phyloP scores from a whole-genome alignment of 2,797 vertebrate genomes.

The Pteropus rufus region DNA sequence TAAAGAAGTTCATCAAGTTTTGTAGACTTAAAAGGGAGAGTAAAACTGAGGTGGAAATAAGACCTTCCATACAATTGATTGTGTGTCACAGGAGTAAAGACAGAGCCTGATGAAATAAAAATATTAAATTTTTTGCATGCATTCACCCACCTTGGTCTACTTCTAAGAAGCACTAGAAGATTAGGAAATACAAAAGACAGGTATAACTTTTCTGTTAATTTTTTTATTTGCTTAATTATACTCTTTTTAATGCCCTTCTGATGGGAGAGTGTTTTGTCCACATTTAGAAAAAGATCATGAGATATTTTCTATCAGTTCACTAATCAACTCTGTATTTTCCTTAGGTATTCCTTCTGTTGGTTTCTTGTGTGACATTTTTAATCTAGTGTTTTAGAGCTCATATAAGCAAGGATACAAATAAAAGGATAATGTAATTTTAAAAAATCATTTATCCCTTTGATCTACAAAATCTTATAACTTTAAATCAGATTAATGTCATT shows the following conservation, averaged over 20 bases:
- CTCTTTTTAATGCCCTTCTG: background rate
- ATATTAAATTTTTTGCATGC: background rate
- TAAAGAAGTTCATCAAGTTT: background rate
- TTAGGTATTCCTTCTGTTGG: background rate
- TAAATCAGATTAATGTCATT: background rate
- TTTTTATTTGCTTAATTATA: background rate
- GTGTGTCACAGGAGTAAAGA: background rate
- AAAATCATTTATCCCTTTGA: background rate
- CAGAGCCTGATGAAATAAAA: background rate
- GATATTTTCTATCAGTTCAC: background rate
- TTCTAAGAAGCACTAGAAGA: background rate
- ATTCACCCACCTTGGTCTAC: background rate
- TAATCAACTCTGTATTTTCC: background rate
- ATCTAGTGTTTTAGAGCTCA: background rate
- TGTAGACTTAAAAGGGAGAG: background rate
- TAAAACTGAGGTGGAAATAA: background rate
- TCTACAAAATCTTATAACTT: background rate
- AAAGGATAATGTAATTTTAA: constrained; percentile 1
- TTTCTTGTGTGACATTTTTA: background rate
- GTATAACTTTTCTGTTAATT: background rate
- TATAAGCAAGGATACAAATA: background rate
- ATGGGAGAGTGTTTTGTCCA: background rate
- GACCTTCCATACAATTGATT: background rate
- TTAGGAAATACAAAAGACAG: background rate
- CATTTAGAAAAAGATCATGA: background rate